Percentiles rank a stretch among this genome's conserved stretches.
These are phyloP conservation scores for Phalacrocorax brasilianus DNA, from an alignment of 2,113 vertebrate genomes.

Conservation along the genomic window DNA sequence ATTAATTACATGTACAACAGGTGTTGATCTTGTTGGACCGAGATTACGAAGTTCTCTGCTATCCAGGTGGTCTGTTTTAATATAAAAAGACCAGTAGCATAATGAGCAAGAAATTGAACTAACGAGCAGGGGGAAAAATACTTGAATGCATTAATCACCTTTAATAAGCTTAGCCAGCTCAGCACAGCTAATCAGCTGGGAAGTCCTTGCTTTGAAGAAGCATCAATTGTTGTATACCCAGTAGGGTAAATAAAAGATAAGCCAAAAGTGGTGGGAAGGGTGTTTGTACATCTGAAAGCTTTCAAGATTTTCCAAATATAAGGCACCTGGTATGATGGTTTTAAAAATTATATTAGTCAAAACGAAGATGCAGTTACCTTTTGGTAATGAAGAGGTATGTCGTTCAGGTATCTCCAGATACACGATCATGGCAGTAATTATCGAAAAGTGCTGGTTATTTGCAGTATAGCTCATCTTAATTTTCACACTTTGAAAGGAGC, in stretches of 20 bases:
- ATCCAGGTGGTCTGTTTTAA: slow-evolving; percentile 70
- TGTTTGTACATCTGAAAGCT: slow-evolving; percentile 48
- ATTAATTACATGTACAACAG: slow-evolving; percentile 67
- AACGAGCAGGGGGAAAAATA: slow-evolving; percentile 7
- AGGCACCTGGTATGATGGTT: slow-evolving; percentile 43
- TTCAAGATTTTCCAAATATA: slow-evolving; percentile 55
- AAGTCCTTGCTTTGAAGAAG: slow-evolving; percentile 58
- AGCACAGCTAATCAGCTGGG: slow-evolving; percentile 32
- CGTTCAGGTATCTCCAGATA: slow-evolving; percentile 18
- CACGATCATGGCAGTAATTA: background rate
- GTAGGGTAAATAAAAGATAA: slow-evolving; percentile 60
- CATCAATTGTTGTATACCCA: slow-evolving; percentile 22
- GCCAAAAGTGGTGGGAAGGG: slow-evolving; percentile 26
- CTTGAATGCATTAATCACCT: slow-evolving; percentile 68
- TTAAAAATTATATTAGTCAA: slow-evolving; percentile 7
- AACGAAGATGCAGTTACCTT: background rate
- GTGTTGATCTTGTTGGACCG: slow-evolving; percentile 65
- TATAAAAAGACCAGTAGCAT: slow-evolving; percentile 68
- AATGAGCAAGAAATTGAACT: slow-evolving; percentile 65
- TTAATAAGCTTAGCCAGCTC: slow-evolving; percentile 64
- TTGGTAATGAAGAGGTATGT: background rate
- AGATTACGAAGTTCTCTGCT: slow-evolving; percentile 65
- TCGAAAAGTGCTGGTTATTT: background rate
- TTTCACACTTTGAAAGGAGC: background rate
- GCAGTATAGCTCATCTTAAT: background rate